Percentiles rank a stretch among this genome's conserved stretches.
Conservation (phyloP, 2,888 invertebrate species). For the Drosophila helvetica region DNA sequence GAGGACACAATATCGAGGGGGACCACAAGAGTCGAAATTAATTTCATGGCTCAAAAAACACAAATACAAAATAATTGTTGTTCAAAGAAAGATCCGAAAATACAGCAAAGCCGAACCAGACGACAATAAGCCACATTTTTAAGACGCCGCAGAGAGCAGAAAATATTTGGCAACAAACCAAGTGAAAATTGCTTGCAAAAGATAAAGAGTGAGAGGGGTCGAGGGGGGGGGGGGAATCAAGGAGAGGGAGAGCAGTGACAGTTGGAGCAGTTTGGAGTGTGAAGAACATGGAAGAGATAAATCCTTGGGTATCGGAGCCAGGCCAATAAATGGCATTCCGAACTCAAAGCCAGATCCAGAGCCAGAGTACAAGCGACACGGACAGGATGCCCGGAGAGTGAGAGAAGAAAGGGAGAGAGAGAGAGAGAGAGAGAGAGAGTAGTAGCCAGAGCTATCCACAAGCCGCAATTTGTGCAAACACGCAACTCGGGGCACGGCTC, state of each 20-base stretch:
- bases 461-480: constrained; percentile 54
- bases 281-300: constrained; percentile 21
- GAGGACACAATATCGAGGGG: neutral
- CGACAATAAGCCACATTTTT: constrained; percentile 46
- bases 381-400: neutral
- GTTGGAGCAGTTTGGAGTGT: constrained; percentile 22
- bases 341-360: neutral
- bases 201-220: neutral
- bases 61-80: constrained; percentile 77
- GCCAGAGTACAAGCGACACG: neutral
- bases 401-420: neutral
- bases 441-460: constrained; percentile 15
- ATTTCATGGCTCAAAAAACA: constrained; percentile 75
- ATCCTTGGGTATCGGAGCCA: constrained; percentile 17
- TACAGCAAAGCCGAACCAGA: neutral
- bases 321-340: constrained; percentile 33
- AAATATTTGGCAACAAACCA: constrained; percentile 27
- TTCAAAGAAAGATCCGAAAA: constrained; percentile 26
- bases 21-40: constrained; percentile 69
- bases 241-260: neutral
- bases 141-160: constrained; percentile 18
- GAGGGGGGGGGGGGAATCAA: neutral
- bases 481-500: constrained; percentile 21
- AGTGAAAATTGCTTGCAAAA: constrained; percentile 18
- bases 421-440: neutral